A percentile compares a stretch with the other conserved stretches of the same genome.
These are phyloP conservation scores for Buphagus erythrorhynchus DNA, from an alignment of 2,797 vertebrate species.

Conservation along the genomic window DNA sequence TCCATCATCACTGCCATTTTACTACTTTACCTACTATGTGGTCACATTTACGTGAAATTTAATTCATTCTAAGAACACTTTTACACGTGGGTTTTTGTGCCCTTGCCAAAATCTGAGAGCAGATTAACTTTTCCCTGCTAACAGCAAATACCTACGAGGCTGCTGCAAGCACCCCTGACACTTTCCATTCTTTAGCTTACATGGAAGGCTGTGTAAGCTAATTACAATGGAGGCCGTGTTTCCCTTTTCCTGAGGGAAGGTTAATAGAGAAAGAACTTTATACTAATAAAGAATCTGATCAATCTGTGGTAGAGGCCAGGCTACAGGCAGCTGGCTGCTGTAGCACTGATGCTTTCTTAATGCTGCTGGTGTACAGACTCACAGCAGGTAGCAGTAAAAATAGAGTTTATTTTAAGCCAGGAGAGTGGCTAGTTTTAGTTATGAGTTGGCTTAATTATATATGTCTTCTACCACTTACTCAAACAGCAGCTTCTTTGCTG, in stretches of 20 bases:
- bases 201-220: background rate
- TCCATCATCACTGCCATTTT: background rate
- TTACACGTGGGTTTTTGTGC: background rate
- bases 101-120: slow-evolving; percentile 1
- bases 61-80: slow-evolving; percentile 11
- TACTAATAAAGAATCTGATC: background rate
- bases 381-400: background rate
- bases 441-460: background rate
- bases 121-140: slow-evolving; percentile 27
- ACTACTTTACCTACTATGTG: background rate
- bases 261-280: slow-evolving; percentile 26
- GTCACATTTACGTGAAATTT: background rate
- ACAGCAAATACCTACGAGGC: background rate
- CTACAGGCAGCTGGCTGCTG: background rate
- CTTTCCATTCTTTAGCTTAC: background rate
- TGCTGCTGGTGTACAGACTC: background rate
- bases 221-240: background rate
- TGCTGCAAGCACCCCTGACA: background rate
- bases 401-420: background rate
- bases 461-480: background rate
- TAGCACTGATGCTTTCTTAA: background rate
- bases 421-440: background rate
- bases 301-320: background rate
- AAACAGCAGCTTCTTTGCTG: background rate
- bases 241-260: slow-evolving; percentile 43